Base-by-base conservation (phyloP, 2,888 invertebrate genomes). In the Pheosia gnoma region DNA sequence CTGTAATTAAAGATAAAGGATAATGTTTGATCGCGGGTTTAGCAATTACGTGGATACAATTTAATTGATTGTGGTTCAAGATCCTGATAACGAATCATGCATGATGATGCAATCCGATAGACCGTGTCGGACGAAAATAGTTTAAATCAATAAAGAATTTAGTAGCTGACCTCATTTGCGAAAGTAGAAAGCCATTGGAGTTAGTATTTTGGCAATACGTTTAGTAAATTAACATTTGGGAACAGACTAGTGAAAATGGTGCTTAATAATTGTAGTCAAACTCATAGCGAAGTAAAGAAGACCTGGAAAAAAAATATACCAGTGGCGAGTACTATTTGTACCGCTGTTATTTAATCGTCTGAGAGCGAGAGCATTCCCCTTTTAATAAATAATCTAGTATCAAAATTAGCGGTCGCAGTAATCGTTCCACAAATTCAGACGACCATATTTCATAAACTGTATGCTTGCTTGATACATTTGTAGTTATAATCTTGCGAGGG, bases 391-490 rank as follows among this genome's bases (percentile, higher is more conserved):
- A 5, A 47, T 9, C 39, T 55, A 55, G n/a, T 39, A 10, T 57
- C 45, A 10, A 57, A 25, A 57, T 57, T 45, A 39, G 41, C 37
- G 39, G 56, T 41, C 36, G 0, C 45, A 43, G 36, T 8, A 4
- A 54, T 45, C 36, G 57, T n/a, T 45, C 45, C 10, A 36, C 57
- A 57, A 57, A 58, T 61, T 66, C 62, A 65, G 39, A 43, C 62
- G 63, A 43, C 58, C 56, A 53, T 63, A 47, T 63, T 63, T 61
- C 66, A 67, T 68, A 71, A 62, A 59, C 63, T 67, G 65, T 68
- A 71, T 70, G 60, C 67, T 67, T 70, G 60, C 67, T 67, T 70
- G 63, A 74, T 75, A 67, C 67, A 71, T 75, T 72, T 68, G 63
- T 63, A 67, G 71, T 65, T 25, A 66, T 65, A 69, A 71, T 62